A percentile compares a stretch with the other conserved stretches of the same genome.
Evolutionary conservation across 2,888 invertebrate genomes (phyloP).

Genomic region (Athetis lepigone): DNA sequence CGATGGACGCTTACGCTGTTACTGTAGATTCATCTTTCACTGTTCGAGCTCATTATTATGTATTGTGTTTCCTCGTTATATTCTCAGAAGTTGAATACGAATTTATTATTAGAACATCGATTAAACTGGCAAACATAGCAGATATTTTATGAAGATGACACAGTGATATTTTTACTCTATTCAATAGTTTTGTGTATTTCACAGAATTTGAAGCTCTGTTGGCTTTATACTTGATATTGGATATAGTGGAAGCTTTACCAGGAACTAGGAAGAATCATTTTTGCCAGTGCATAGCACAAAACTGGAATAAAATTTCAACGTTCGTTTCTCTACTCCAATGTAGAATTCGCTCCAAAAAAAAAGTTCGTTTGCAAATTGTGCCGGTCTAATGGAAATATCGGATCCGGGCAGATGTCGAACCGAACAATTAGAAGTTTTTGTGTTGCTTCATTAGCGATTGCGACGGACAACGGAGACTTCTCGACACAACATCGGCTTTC

Average conservation of each 20-base stretch:
- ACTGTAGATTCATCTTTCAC: conserved; percentile 68
- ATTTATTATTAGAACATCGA: conserved; percentile 67
- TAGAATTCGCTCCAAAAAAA: conserved; percentile 40
- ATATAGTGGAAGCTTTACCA: conserved; percentile 15
- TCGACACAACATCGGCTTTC: conserved; percentile 53
- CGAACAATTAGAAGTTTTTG: conserved; percentile 80
- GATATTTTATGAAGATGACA: conserved; percentile 38
- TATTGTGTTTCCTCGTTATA: conserved; percentile 69
- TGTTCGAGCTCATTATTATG: conserved; percentile 71
- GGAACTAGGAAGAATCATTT: conserved; percentile 28
- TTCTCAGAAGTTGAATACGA: conserved; percentile 70
- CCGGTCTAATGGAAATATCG: conserved; percentile 77
- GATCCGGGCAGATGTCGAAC: conserved; percentile 71
- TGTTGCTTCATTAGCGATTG: conserved; percentile 76
- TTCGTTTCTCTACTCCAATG: conserved; percentile 22
- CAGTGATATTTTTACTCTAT: conserved; percentile 29
- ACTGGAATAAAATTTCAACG: conserved; percentile 30
- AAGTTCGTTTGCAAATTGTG: conserved; percentile 71
- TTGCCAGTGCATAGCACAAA: conserved; percentile 26
- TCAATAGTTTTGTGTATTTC: conserved; percentile 14
- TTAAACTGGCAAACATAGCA: conserved; percentile 48
- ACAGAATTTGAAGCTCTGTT: conserved; percentile 10
- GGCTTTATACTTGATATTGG: background rate
- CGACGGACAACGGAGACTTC: conserved; percentile 48
- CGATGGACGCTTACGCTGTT: conserved; percentile 59